Evolutionary conservation across 2,888 invertebrate genomes (phyloP).

Genomic region (Odontocerum albicorne): DNA sequence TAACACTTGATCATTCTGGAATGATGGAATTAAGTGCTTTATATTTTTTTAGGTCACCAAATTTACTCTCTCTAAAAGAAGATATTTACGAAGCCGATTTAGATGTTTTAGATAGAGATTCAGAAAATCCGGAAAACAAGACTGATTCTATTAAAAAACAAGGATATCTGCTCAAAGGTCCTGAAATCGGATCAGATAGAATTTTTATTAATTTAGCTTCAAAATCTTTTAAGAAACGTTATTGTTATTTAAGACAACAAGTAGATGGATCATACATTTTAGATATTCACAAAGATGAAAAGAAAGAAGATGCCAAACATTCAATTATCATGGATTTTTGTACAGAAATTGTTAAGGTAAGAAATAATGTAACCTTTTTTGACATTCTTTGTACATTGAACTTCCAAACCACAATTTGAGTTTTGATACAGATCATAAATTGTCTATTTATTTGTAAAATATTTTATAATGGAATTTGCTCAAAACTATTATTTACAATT

Average conservation of each 20-base stretch:
- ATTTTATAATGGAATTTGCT: too few relatives aligned
- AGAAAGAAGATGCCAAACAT: conserved; percentile 87
- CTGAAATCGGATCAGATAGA: conserved; percentile 86
- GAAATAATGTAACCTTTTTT: conserved; percentile 33
- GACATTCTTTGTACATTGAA: too few relatives aligned
- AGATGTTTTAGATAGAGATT: conserved; percentile 76
- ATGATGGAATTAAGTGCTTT: too few relatives aligned
- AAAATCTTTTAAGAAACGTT: conserved; percentile 88
- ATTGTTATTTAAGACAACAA: conserved; percentile 87
- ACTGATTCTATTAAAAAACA: conserved; percentile 83
- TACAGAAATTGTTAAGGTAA: conserved; percentile 81
- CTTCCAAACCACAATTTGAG: too few relatives aligned
- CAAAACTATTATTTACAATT: too few relatives aligned
- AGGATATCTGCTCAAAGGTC: conserved; percentile 89
- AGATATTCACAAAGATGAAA: conserved; percentile 92
- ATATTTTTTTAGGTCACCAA: conserved; percentile 44
- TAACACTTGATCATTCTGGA: too few relatives aligned
- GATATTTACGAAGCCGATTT: conserved; percentile 90
- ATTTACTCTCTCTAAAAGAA: conserved; percentile 67
- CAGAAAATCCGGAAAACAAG: conserved; percentile 61
- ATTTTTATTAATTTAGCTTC: conserved; percentile 91
- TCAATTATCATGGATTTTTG: conserved; percentile 94
- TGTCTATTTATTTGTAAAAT: too few relatives aligned
- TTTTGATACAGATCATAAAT: too few relatives aligned
- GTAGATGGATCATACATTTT: conserved; percentile 90